A percentile compares a stretch with the other conserved stretches of the same genome.
These are phyloP conservation scores for Malurus leucopterus DNA, from an alignment of 2,797 vertebrate species.

Conservation along the genomic window DNA sequence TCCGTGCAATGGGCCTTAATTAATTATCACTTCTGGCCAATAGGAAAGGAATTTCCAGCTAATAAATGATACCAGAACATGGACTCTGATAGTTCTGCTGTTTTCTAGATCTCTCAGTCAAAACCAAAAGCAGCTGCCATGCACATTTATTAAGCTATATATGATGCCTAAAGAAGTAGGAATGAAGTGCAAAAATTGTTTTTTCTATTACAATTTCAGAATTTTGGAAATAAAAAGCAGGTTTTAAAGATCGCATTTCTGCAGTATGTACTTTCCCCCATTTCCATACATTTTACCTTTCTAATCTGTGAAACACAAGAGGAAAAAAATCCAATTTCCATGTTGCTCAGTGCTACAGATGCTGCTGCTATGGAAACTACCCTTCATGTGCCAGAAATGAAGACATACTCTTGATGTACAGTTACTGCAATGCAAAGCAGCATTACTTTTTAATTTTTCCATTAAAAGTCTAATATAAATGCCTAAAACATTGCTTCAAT, in stretches of 20 bases:
- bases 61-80: not conserved
- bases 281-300: constrained; percentile 25
- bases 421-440: constrained; percentile 55
- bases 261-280: not conserved
- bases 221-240: not conserved
- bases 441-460: constrained; percentile 66
- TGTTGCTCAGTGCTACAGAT: constrained; percentile 39
- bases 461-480: constrained; percentile 61
- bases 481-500: constrained; percentile 48
- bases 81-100: not conserved
- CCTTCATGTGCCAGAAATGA: constrained; percentile 61
- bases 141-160: not conserved
- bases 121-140: not conserved
- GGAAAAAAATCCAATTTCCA: constrained; percentile 28
- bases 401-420: constrained; percentile 55
- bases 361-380: constrained; percentile 66
- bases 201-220: not conserved
- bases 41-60: not conserved
- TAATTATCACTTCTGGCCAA: not conserved
- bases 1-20: not conserved
- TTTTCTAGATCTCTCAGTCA: not conserved
- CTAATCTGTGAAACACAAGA: constrained; percentile 24
- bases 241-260: not conserved
- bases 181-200: not conserved
- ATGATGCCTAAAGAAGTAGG: not conserved